phyloP scores from a whole-genome alignment of 2,113 vertebrate species.

The Hippolais icterina region DNA sequence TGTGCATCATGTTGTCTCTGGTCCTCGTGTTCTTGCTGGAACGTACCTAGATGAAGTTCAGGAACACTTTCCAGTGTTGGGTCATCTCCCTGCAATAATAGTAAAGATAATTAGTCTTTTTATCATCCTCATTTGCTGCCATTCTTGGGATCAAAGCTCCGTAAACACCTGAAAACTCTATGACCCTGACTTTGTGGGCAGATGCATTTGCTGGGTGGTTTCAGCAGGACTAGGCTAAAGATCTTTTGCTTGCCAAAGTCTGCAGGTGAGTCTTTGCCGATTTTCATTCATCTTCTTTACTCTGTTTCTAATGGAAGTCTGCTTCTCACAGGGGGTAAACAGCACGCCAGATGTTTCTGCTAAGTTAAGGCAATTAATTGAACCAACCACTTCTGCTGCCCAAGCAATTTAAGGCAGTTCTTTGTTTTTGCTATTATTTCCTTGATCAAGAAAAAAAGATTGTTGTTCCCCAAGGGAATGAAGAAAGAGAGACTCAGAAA shows the following conservation, averaged over 20 bases:
- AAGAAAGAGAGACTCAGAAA: not conserved
- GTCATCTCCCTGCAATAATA: not conserved
- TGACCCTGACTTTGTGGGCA: not conserved
- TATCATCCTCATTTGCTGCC: not conserved
- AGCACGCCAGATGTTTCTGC: constrained; percentile 12
- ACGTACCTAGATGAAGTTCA: not conserved
- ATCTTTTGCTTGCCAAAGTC: not conserved
- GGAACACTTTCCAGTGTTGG: not conserved
- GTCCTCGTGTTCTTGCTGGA: not conserved
- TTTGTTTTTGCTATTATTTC: not conserved
- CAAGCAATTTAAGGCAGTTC: not conserved
- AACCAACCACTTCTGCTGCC: not conserved
- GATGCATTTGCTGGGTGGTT: not conserved
- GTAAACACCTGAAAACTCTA: not conserved
- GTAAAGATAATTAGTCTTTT: not conserved
- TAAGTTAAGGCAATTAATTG: constrained; percentile 18
- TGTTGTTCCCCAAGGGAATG: not conserved
- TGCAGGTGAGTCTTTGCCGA: not conserved
- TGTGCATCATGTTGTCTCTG: not conserved
- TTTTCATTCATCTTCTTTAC: not conserved
- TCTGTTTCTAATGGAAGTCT: not conserved
- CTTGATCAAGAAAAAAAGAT: not conserved
- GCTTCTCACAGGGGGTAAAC: not conserved
- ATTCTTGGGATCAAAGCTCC: not conserved
- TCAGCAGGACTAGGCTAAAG: not conserved